Conservation (phyloP, 2,888 invertebrate species). For the Phengaris arion region DNA sequence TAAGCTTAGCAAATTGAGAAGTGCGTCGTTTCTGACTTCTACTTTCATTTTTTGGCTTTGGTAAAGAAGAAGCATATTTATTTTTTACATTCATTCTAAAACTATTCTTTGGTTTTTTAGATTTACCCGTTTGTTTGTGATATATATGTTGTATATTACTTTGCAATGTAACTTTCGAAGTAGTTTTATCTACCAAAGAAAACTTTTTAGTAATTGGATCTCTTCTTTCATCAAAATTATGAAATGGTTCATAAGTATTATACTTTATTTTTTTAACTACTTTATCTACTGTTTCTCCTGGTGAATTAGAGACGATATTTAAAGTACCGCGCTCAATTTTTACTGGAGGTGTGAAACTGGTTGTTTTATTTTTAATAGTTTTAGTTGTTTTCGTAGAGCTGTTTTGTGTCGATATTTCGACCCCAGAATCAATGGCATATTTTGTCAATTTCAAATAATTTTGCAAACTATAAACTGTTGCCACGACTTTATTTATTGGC, state of each 20-base stretch:
- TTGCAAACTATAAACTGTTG: not conserved
- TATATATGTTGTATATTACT: not conserved
- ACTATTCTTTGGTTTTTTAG: not conserved
- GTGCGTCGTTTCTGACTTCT: not conserved
- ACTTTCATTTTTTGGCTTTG: not conserved
- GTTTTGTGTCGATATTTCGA: not conserved
- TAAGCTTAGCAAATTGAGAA: not conserved
- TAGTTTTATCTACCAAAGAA: slow-evolving; percentile 22
- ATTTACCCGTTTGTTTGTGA: not conserved
- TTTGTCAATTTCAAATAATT: not conserved
- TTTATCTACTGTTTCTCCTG: not conserved
- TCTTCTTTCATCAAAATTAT: slow-evolving; percentile 22
- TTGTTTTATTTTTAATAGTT: not conserved
- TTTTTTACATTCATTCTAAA: not conserved
- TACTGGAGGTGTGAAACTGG: not conserved
- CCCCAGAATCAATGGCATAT: not conserved
- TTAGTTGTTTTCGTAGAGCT: not conserved
- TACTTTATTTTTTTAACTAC: slow-evolving; percentile 38
- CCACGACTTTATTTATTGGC: not conserved
- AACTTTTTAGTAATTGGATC: not conserved
- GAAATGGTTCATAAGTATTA: slow-evolving; percentile 40
- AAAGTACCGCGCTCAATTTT: not conserved
- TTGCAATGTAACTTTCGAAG: not conserved
- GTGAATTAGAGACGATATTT: not conserved
- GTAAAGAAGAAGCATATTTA: not conserved